Conservation (phyloP, 2,113 vertebrate genomes). For the Stigmatopora argus region DNA sequence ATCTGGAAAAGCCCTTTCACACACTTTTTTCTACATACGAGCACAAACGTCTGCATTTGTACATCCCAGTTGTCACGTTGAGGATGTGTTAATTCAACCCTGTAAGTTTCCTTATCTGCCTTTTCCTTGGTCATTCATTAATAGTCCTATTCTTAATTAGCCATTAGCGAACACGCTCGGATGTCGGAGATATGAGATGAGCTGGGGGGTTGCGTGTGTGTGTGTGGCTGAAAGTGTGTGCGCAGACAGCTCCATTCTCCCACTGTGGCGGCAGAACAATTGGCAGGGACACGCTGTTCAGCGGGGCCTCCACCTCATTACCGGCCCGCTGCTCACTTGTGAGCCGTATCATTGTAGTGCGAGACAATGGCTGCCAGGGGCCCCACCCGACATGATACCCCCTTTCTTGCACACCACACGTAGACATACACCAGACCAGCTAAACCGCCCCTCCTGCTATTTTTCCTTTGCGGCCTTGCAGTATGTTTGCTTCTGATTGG, state of each 20-base stretch:
- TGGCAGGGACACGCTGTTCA: slow-evolving; percentile 52
- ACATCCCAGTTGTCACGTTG: slow-evolving; percentile 44
- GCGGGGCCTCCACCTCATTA: slow-evolving; percentile 62
- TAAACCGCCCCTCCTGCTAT: slow-evolving; percentile 14
- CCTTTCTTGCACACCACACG: slow-evolving; percentile 13
- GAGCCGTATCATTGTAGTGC: slow-evolving; percentile 63
- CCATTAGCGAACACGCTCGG: slow-evolving; percentile 71
- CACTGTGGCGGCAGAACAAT: slow-evolving; percentile 59
- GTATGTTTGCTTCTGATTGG: slow-evolving; percentile 44
- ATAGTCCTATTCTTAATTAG: slow-evolving; percentile 73
- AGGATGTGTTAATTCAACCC: slow-evolving; percentile 67
- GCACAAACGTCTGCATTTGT: slow-evolving; percentile 21
- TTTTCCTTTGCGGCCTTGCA: slow-evolving; percentile 6
- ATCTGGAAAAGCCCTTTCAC: too few relatives aligned
- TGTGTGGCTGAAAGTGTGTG: slow-evolving; percentile 27
- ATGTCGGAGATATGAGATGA: slow-evolving; percentile 67
- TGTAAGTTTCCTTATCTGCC: slow-evolving; percentile 65
- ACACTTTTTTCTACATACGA: background rate
- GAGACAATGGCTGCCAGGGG: slow-evolving; percentile 64
- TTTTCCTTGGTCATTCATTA: slow-evolving; percentile 65
- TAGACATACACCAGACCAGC: slow-evolving; percentile 20
- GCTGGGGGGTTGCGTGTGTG: slow-evolving; percentile 10
- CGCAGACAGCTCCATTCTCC: slow-evolving; percentile 59
- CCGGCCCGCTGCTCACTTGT: slow-evolving; percentile 64
- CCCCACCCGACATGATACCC: slow-evolving; percentile 53